Conservation (phyloP, 2,888 invertebrate species). For the Pseudococcus longispinus region DNA sequence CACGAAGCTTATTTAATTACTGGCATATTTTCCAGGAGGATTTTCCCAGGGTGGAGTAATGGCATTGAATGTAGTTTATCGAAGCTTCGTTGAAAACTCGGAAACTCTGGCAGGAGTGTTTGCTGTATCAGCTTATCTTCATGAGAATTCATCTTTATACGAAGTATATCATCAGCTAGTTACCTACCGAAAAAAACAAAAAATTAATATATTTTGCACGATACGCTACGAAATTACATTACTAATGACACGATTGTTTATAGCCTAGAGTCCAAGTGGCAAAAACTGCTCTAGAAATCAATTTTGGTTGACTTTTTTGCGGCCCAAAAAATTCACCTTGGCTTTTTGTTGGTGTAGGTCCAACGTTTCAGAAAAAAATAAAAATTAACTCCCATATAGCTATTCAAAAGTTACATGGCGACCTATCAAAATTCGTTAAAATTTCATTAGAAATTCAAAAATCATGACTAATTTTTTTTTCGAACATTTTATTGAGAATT, state of each 20-base stretch:
- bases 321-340: no score
- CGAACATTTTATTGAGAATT: no score
- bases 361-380: no score
- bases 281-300: no score
- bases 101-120: slow-evolving; percentile 75
- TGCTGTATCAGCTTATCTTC: slow-evolving; percentile 79
- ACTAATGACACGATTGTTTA: not conserved
- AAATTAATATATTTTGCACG: not conserved
- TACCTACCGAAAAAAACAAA: not conserved
- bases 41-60: slow-evolving; percentile 89
- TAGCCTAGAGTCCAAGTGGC: no score
- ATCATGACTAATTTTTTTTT: no score
- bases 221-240: not conserved
- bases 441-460: no score
- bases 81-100: not conserved
- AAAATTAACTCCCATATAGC: no score
- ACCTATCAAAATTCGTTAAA: no score
- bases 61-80: slow-evolving; percentile 75
- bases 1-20: not conserved
- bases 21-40: slow-evolving; percentile 66
- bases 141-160: slow-evolving; percentile 68
- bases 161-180: not conserved
- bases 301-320: no score
- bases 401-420: no score
- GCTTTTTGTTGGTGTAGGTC: no score